Evolutionary conservation across 2,797 vertebrate genomes (phyloP), one percentile per base, ranked within the genome.

Genomic region (Chanos chanos): DNA sequence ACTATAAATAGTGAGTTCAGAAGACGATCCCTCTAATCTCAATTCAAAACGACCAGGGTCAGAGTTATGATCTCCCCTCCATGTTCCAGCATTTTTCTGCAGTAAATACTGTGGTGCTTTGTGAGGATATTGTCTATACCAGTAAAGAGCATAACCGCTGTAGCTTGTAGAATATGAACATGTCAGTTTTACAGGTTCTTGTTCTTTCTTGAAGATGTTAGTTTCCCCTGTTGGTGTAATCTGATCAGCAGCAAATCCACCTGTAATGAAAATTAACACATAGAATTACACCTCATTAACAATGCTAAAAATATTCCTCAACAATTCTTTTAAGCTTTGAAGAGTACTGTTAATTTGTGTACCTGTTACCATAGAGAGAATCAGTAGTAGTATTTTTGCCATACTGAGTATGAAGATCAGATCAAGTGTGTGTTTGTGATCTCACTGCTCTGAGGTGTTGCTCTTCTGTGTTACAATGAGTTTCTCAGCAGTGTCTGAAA

Each of bases 101-200:
- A 74, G 49, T 39, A 80, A 36, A 55, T 68, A 75, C 43, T 54
- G 19, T 18, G 44, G 66, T 7, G 61, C 37, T 13, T 33, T 22
- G 7, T 61, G 47, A 2, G 49, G 5, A 19, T 43, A 22, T 3
- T 37, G 47, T 31, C 30, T 66, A 66, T 50, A 75, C 73, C 78
- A 78, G 37, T 43, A 2, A 39, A 74, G 62, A 0, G 0, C 0
- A 39, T 8, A 0, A 7, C 3, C 0, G 1, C 10, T 6, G 3
- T n/a, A 37, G 13, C 3, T 5, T 4, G 45, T 41, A 2, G 72
- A 4, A 56, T 66, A 75, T 1, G 34, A 7, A 15, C 73, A 77
- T 8, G 4, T 67, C 66, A 77, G 44, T 22, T 36, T 64, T 12
- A 74, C 65, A 55, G 53, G 36, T 21, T 71, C 36, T 58, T 56